Evolutionary conservation across 2,888 invertebrate species (phyloP).

Genomic region (Linyphia triangularis): DNA sequence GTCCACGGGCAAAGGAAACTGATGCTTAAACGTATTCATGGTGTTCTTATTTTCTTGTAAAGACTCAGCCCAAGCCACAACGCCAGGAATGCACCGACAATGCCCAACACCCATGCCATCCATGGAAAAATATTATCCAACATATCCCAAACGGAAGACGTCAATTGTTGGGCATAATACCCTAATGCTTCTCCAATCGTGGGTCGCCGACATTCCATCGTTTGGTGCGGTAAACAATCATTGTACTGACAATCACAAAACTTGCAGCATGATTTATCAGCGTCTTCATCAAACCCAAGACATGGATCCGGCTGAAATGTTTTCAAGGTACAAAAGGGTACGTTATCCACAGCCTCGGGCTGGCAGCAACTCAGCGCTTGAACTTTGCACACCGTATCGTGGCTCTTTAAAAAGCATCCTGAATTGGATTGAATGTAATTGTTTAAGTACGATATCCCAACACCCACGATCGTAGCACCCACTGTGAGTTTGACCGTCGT

Average conservation of each 20-base stretch:
- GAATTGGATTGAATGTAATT: conserved; percentile 38
- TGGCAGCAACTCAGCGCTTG: conserved; percentile 42
- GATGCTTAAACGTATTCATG: not conserved
- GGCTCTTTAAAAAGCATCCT: not conserved
- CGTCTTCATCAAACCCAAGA: conserved; percentile 1
- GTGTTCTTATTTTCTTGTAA: not conserved
- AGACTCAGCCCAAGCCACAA: not conserved
- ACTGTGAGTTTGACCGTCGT: not conserved
- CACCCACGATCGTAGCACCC: not conserved
- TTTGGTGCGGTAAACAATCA: conserved; percentile 16
- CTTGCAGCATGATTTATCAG: not conserved
- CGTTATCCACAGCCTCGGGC: not conserved
- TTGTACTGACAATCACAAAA: conserved; percentile 20
- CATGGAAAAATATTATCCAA: not conserved
- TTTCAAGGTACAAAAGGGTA: conserved; percentile 1
- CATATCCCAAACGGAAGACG: not conserved
- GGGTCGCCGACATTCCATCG: conserved; percentile 41
- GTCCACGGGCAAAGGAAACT: not conserved
- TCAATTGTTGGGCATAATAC: not conserved
- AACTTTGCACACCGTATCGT: not conserved
- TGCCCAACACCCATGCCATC: not conserved
- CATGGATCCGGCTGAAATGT: not conserved
- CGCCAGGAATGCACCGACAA: not conserved
- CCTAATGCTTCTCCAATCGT: conserved; percentile 16
- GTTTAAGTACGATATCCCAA: not conserved